Evolutionary conservation across 2,888 invertebrate genomes (phyloP), one percentile per base, ranked within the genome.

Genomic region (Strigamia transsilvanica): DNA sequence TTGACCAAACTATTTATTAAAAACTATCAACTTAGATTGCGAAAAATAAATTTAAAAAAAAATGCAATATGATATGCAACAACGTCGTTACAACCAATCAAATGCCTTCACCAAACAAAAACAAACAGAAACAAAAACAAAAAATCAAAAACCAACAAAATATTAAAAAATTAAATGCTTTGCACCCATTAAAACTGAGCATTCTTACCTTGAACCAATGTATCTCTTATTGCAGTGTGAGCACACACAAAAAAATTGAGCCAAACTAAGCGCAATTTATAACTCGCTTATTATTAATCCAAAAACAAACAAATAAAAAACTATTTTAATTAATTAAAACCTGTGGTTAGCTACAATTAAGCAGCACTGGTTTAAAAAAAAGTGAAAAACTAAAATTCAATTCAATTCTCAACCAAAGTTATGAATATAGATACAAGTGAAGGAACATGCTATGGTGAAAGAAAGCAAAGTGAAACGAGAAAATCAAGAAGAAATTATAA

Each of bases 151-250:
- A 78, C 23, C 79, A 79, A 27, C 27, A n/a, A 23, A 41, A 79
- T 38, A 41, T 79, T 41, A 38, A 41, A 27, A 61, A 5, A 21
- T 27, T 21, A 79, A 42, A 79, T 38, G 79, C 79, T 79, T 41
- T 38, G 79, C 79, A 18, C 56, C 56, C 56, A 56, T 56, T 56
- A 56, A 56, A 42, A 23, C 81, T 81, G 66, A 73, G 81, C 81
- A 66, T 81, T 81, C 73, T 27, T 73, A 81, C 81, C 81, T 81
- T 81, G 81, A 56, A 66, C 66, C 21, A 81, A 81, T 81, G 81
- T 81, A 81, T 81, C 81, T 81, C 81, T 81, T 81, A 81, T 27
- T 81, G 73, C 81, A 81, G 56, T 38, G 79, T 80, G 46, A 41
- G 51, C 80, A 80, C 46, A 56, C 27, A 38, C 77, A 23, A 12